These are phyloP conservation scores for Styela plicata DNA, from an alignment of 23 tunicate genomes.

Conservation along the genomic window DNA sequence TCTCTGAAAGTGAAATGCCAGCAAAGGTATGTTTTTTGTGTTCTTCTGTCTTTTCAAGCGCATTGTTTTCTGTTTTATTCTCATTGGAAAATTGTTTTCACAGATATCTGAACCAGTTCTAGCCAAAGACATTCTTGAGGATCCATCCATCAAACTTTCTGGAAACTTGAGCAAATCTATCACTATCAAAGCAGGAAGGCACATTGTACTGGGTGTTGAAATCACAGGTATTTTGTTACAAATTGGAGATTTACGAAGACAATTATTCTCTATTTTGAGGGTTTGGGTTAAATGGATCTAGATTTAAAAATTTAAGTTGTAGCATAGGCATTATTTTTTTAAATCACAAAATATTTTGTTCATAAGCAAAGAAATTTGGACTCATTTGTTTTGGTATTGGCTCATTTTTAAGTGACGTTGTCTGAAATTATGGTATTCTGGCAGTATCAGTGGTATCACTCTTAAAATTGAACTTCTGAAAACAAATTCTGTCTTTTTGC, in stretches of 20 bases:
- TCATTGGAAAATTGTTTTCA: not conserved
- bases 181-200: constrained; percentile 72
- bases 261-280: no score
- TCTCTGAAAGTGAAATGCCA: constrained; percentile 65
- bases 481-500: not conserved
- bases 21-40: constrained; percentile 18
- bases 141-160: constrained; percentile 59
- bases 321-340: no score
- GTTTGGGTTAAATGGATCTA: no score
- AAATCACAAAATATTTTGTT: no score
- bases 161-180: constrained; percentile 59
- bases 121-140: constrained; percentile 63
- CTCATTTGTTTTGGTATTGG: no score
- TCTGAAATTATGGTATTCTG: no score
- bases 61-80: no score
- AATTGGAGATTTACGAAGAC: no score
- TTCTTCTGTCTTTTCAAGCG: not conserved
- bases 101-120: constrained; percentile 37
- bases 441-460: not conserved
- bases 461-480: not conserved
- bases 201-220: constrained; percentile 51
- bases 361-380: no score
- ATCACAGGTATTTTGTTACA: no score
- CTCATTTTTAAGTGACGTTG: no score
- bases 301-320: no score